A percentile compares a stretch with the other conserved stretches of the same genome.
These are phyloP conservation scores for Phallusia fumigata DNA, from an alignment of 23 tunicate genomes.

Conservation along the genomic window DNA sequence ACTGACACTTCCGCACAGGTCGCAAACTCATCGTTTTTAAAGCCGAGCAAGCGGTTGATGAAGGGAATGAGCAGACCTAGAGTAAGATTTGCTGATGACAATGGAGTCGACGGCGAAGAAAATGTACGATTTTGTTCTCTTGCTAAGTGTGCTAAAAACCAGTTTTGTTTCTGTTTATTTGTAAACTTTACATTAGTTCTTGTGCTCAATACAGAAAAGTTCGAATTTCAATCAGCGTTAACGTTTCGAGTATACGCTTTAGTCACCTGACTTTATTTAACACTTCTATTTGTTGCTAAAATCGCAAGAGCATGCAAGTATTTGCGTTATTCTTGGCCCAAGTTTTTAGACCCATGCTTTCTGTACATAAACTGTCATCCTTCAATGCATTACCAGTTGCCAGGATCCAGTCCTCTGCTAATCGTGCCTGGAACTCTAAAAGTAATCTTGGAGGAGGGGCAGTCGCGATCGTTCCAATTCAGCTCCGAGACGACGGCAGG, in stretches of 20 bases:
- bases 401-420: slow-evolving; percentile 53
- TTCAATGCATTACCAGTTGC: slow-evolving; percentile 6
- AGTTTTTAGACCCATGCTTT: too few species aligned
- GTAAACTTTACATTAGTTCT: too few species aligned
- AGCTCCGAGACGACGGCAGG: slow-evolving; percentile 69
- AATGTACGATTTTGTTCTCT: slow-evolving; percentile 19
- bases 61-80: slow-evolving; percentile 60
- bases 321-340: too few species aligned
- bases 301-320: too few species aligned
- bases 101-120: slow-evolving; percentile 39
- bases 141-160: too few species aligned
- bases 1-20: slow-evolving; percentile 21
- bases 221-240: too few species aligned
- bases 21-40: slow-evolving; percentile 66
- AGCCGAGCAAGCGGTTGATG: slow-evolving; percentile 60
- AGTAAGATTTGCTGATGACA: slow-evolving; percentile 77
- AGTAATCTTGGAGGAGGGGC: slow-evolving; percentile 51
- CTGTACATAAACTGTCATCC: not conserved
- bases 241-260: too few species aligned
- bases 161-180: too few species aligned
- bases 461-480: slow-evolving; percentile 63
- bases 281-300: too few species aligned
- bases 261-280: too few species aligned
- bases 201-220: too few species aligned
- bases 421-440: slow-evolving; percentile 52